Percentiles rank a stretch among this genome's conserved stretches.
These are phyloP conservation scores for Hirudinaria manillensis DNA, from an alignment of 2,888 invertebrate species.

Conservation along the genomic window DNA sequence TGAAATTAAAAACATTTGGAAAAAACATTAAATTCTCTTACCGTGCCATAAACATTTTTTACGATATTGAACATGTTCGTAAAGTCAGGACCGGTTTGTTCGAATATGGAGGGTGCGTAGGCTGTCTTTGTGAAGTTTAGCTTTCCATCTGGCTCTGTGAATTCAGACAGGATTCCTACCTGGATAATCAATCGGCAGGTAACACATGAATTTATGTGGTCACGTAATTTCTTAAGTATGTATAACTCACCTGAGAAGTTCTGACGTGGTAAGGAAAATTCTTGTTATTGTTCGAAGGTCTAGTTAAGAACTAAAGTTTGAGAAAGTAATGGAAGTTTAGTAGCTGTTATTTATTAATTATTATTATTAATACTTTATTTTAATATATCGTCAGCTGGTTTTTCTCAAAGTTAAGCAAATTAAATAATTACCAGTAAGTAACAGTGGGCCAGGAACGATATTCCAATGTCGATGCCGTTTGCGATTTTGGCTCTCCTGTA, in stretches of 20 bases:
- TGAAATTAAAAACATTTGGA: background rate
- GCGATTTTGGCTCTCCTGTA: constrained; percentile 74
- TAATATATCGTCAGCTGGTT: background rate
- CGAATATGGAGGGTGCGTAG: background rate
- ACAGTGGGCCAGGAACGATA: constrained; percentile 65
- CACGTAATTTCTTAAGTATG: background rate
- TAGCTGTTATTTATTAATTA: background rate
- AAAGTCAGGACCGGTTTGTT: constrained; percentile 22
- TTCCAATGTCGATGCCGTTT: constrained; percentile 64
- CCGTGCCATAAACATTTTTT: constrained; percentile 22
- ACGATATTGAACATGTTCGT: constrained; percentile 27
- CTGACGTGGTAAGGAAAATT: constrained; percentile 86
- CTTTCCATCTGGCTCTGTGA: background rate
- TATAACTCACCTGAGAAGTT: constrained; percentile 65
- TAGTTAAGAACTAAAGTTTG: constrained; percentile 59
- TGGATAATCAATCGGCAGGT: constrained; percentile 31
- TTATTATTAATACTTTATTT: constrained; percentile 9
- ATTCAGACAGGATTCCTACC: constrained; percentile 19
- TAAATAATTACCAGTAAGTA: constrained; percentile 63
- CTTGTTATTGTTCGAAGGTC: constrained; percentile 77
- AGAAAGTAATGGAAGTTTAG: constrained; percentile 18
- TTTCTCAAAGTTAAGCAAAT: background rate
- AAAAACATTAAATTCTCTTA: background rate
- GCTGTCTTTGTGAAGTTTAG: constrained; percentile 12
- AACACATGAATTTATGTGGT: background rate